Percentiles rank a stretch among this genome's conserved stretches.
These are phyloP conservation scores for Drosophila algonquin DNA, from an alignment of 2,888 invertebrate genomes.

Conservation along the genomic window DNA sequence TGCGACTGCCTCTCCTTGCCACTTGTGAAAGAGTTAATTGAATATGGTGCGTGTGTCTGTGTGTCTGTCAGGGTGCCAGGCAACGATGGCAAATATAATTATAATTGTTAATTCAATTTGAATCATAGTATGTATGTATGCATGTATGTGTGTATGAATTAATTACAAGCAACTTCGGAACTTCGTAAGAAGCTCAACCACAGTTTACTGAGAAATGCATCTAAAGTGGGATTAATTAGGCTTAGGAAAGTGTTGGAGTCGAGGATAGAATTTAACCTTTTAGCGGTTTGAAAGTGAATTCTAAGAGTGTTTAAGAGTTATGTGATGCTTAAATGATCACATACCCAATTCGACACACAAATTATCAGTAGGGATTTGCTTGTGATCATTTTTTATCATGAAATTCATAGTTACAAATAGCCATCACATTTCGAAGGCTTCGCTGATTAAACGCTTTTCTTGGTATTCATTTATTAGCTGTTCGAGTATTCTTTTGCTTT, in stretches of 20 bases:
- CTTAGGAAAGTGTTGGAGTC: neutral
- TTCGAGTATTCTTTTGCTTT: conserved; percentile 24
- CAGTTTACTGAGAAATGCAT: neutral
- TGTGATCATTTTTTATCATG: neutral
- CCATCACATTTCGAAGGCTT: neutral
- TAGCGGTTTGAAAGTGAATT: neutral
- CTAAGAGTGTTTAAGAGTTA: neutral
- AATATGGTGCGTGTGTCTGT: conserved; percentile 29
- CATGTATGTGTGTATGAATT: conserved; percentile 7
- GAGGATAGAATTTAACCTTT: too few species aligned
- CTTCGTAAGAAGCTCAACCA: neutral
- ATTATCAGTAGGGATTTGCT: neutral
- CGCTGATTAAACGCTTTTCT: conserved; percentile 13
- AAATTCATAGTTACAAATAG: neutral
- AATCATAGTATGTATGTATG: conserved; percentile 9
- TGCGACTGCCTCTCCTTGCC: conserved; percentile 9
- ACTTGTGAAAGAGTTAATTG: conserved; percentile 56
- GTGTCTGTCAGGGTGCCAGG: conserved; percentile 24
- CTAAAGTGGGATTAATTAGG: neutral
- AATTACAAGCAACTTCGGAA: conserved; percentile 2
- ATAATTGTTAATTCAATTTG: conserved; percentile 43
- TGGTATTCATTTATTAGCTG: conserved; percentile 21
- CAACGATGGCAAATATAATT: conserved; percentile 37
- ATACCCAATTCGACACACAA: neutral
- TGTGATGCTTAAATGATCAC: neutral